These are phyloP conservation scores for Cerastoderma edule DNA, from an alignment of 2,888 invertebrate genomes.

Conservation along the genomic window DNA sequence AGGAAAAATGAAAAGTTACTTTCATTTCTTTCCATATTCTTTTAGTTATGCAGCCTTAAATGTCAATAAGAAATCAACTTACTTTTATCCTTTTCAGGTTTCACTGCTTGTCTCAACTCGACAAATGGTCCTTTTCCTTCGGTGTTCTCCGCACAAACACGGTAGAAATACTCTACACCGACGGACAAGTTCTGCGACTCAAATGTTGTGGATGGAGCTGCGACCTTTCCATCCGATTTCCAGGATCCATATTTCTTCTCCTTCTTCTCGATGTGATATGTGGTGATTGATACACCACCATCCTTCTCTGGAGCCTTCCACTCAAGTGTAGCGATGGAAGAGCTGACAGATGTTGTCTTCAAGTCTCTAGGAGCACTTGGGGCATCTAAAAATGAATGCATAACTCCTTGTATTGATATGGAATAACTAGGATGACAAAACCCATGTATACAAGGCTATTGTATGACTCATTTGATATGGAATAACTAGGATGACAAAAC, in stretches of 20 bases:
- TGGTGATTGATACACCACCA: slow-evolving; percentile 79
- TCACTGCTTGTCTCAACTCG: slow-evolving; percentile 74
- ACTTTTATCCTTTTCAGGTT: slow-evolving; percentile 68
- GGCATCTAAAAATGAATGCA: slow-evolving; percentile 55
- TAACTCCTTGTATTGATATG: too few species aligned
- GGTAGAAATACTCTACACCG: slow-evolving; percentile 81
- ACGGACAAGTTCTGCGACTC: slow-evolving; percentile 74
- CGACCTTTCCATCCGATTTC: slow-evolving; percentile 74
- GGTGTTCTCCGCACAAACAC: slow-evolving; percentile 81
- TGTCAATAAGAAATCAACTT: slow-evolving; percentile 29
- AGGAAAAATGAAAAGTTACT: too few species aligned
- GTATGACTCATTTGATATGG: too few species aligned
- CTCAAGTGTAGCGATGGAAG: slow-evolving; percentile 66
- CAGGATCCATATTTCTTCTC: slow-evolving; percentile 76
- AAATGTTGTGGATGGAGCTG: slow-evolving; percentile 67
- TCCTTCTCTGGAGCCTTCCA: slow-evolving; percentile 83
- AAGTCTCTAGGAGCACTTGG: slow-evolving; percentile 74
- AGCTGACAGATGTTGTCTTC: slow-evolving; percentile 72
- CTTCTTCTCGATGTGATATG: slow-evolving; percentile 78
- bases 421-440: too few species aligned
- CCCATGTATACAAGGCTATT: too few species aligned
- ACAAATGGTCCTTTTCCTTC: slow-evolving; percentile 78
- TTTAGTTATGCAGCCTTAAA: too few species aligned
- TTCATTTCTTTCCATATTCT: too few species aligned
- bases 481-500: too few species aligned